Conservation (phyloP, 2,797 vertebrate genomes). For the Ibycter americanus region DNA sequence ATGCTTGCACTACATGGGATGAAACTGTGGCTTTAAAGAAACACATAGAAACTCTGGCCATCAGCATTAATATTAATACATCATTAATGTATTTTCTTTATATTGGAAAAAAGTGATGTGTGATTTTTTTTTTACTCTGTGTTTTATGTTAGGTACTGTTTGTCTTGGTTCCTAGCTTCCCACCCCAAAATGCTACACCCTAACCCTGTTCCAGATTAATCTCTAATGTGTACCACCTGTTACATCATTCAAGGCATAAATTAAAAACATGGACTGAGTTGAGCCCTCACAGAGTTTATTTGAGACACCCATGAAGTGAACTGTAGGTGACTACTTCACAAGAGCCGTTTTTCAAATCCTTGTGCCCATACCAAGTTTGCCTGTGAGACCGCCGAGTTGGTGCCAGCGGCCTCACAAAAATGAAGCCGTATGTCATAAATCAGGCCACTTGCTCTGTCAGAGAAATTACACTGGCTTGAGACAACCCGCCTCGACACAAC, state of each 20-base stretch:
- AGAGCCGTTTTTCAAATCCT: neutral
- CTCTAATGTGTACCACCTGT: neutral
- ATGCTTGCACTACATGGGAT: neutral
- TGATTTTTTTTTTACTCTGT: neutral
- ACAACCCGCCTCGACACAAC: neutral
- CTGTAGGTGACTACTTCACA: accelerated
- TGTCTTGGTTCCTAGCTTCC: neutral
- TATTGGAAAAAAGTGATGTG: neutral
- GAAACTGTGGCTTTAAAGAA: neutral
- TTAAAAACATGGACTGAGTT: accelerated
- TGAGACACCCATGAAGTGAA: neutral
- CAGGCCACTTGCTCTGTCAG: neutral
- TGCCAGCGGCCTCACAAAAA: neutral
- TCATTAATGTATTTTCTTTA: neutral
- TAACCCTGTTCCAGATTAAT: neutral
- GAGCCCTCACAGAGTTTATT: neutral
- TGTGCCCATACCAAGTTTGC: accelerated
- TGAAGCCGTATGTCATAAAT: accelerated
- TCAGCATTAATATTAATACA: neutral
- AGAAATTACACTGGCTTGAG: accelerated
- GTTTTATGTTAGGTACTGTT: accelerated
- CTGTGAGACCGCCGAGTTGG: accelerated
- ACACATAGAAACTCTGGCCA: neutral
- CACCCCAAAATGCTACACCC: neutral
- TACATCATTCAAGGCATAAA: neutral